Base-by-base conservation (phyloP, 1,140 invertebrate species). In the Luehdorfia chinensis region DNA sequence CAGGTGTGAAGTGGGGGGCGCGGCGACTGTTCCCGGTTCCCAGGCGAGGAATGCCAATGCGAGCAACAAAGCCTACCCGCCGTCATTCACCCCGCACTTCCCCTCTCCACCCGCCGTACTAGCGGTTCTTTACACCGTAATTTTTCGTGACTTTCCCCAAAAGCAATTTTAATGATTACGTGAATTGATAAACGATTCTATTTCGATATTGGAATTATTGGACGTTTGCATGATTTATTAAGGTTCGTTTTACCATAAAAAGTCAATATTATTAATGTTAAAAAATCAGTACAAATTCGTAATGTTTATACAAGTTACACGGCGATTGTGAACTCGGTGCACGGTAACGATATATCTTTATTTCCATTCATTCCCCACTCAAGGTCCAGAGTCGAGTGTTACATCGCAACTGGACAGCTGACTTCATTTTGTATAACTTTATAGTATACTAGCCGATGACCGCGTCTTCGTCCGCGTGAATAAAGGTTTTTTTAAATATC, bases 21-120 rank as follows among this genome's bases (percentile, higher is more conserved):
- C 44, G 55, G 32, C 53, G 36, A 44, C 55, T 47, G 71, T 60
- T 76, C 79, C 76, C 75, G 68, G 77, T 80, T 80, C 77, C 80
- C 77, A 81, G 75, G 78, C 80, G 71, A 79, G 80, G 80, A 84
- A 84, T 84, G 75, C 75, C 76, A 81, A 72, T 63, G 62, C 75
- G 65, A 80, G 66, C 73, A 84, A 84, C 80, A 84, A 84, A 84
- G 76, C 76, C 80, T 78, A 62, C 71, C 55, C 59, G 71, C 79
- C 75, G 75, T 66, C 75, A 76, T 75, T 76, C 75, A 75, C 73
- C 71, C 72, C 65, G 59, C 66, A 15, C 59, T 45, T 27, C 49
- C 45, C 47, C 44, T 30, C 43, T 39, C 45, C 43, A 28, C 31
- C 31, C 41, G 18, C 57, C 65, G 55, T 55, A 43, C 61, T 70